Base-by-base conservation (phyloP, 35 echinoderm and acorn worm genomes). In the Ophioderma brevispina region DNA sequence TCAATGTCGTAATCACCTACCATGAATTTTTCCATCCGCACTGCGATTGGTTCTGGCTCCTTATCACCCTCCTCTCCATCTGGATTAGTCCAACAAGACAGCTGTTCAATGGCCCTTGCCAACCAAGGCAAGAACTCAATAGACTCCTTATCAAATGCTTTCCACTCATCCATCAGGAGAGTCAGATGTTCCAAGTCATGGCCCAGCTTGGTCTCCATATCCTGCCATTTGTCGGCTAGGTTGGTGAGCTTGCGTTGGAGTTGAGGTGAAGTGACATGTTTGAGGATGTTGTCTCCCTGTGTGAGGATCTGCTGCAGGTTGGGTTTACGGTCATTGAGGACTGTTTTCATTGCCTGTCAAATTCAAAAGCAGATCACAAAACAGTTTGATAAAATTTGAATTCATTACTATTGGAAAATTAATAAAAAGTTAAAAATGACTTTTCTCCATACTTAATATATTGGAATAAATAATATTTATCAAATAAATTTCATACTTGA, bases 301-400 rank as follows among this genome's bases (percentile, higher is more conserved):
- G 84, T 87, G 2, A 85, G 80, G 35, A 94, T 77, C 43, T 98
- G 96, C 23, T 88, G 76, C 31, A 98, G 82, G 38, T 81, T 78
- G 28, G 96, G 80, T 55, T 94, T 92, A 11, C 78, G 81, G 76
- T 94, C 90, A 18, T 35, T 84, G 36, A 98, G 35, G 56, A 92
- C 35, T 30, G 85, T 76, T 32, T 94, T 92, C 92, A 98, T 99
- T 3, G 97, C 94, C 97, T 99, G 83, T 0, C n/a, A n/a, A n/a
- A n/a, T n/a, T n/a, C n/a, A n/a, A n/a, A n/a, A n/a, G n/a, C n/a
- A n/a, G n/a, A n/a, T n/a, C n/a, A n/a, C n/a, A n/a, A n/a, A n/a
- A n/a, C n/a, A n/a, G n/a, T n/a, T n/a, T n/a, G n/a, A n/a, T n/a
- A n/a, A n/a, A n/a, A n/a, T n/a, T n/a, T n/a, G n/a, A n/a, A n/a